Conservation (phyloP, 2,888 invertebrate genomes). For the Drosophila anomalipes region DNA sequence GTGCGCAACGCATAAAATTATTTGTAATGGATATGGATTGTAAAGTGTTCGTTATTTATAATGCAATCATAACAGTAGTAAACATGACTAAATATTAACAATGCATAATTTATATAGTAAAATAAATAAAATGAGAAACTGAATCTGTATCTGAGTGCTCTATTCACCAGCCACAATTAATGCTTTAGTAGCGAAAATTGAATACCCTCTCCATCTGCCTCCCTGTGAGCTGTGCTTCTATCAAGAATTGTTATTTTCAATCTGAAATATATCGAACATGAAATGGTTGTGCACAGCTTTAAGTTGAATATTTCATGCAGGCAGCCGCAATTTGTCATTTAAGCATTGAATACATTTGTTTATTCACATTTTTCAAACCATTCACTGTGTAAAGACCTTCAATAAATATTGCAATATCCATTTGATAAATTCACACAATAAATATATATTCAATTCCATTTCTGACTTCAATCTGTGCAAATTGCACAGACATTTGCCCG, state of each 20-base stretch:
- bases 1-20: slow-evolving; percentile 22
- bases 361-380: background rate
- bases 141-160: background rate
- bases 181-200: background rate
- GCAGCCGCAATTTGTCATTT: slow-evolving; percentile 12
- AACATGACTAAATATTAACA: slow-evolving; percentile 5
- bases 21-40: slow-evolving; percentile 24
- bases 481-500: slow-evolving; percentile 19
- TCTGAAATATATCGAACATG: slow-evolving; percentile 1
- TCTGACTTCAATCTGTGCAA: slow-evolving; percentile 14
- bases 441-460: background rate
- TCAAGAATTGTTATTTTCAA: background rate
- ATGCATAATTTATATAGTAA: background rate
- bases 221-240: background rate
- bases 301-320: slow-evolving; percentile 14
- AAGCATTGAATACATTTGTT: background rate
- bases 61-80: background rate
- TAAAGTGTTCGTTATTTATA: background rate
- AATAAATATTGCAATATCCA: background rate
- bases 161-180: background rate
- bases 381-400: background rate
- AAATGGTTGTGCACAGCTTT: slow-evolving; percentile 1
- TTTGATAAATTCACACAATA: background rate
- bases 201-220: background rate
- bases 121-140: background rate